Base-by-base conservation (phyloP, 2,888 invertebrate genomes). In the Thecocarcelia acutangulata region DNA sequence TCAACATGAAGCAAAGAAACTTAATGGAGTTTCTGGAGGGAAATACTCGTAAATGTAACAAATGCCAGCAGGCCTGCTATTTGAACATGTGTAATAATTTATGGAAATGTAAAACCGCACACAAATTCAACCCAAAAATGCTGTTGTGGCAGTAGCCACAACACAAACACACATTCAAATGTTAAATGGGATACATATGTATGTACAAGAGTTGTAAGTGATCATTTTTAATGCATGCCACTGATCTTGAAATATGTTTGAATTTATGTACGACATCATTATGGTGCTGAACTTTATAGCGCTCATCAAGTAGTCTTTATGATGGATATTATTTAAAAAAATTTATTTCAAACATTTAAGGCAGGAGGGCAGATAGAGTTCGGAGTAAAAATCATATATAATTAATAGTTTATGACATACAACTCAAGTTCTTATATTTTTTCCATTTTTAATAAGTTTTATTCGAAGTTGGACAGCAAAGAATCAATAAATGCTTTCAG, bases 51-150 rank as follows among this genome's bases (percentile, higher is more conserved):
- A 69, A 54, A 61, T 69, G 44, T 70, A 77, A 56, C 63, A 75
- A 54, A 58, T 58, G 52, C 58, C 58, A 33, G 42, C 73, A 58
- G 58, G 56, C 61, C 52, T 73, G 63, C 0, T 3, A 44, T 24
- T 40, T 24, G 19, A 48, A 68, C 52, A 74, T 63, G 66, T 69
- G 79, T 61, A 33, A 74, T 82, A 82, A 82, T 64, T 82, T 78
- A 82, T 69, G 58, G 37, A 64, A 74, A 69, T 70, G n/a, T 37
- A 21, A 54, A 46, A 44, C 64, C 58, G 50, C 58, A 59, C 52
- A 64, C 46, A 42, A 28, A 72, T 56, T n/a, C 28, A 44, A 44
- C 33, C 3, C 33, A 33, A 54, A 44, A 54, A 37, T 58, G 56
- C 33, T n/a, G n/a, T n/a, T n/a, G n/a, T n/a, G 56, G 40, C 56